Percentiles rank a stretch among this genome's conserved stretches.
Evolutionary conservation across 1,140 invertebrate genomes (phyloP).

Genomic region (Ptiloglossa arizonensis): DNA sequence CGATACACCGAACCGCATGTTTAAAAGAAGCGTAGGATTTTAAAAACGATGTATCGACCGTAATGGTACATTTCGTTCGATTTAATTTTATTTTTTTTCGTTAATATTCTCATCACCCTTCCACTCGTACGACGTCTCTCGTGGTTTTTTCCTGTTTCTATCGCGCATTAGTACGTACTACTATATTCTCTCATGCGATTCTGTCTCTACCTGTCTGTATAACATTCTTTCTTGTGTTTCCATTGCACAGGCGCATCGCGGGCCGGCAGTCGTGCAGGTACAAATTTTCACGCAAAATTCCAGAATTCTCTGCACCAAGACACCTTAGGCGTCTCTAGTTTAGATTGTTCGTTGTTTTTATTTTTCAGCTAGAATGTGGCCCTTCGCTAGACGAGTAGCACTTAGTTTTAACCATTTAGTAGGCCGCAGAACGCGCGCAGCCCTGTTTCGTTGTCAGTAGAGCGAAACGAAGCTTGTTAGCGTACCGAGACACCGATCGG

Average conservation of each 20-base stretch:
- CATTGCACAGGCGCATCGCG: constrained; percentile 65
- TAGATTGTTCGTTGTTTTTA: constrained; percentile 39
- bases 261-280: constrained; percentile 64
- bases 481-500: neutral
- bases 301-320: constrained; percentile 35
- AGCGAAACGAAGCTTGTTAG: constrained; percentile 35
- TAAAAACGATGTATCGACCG: too few relatives aligned
- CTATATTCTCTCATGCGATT: constrained; percentile 23
- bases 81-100: too few relatives aligned
- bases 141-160: constrained; percentile 6
- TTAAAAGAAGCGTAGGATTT: too few relatives aligned
- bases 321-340: constrained; percentile 59
- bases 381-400: constrained; percentile 22
- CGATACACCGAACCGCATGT: too few relatives aligned
- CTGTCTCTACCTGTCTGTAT: constrained; percentile 51
- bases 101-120: too few relatives aligned
- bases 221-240: constrained; percentile 64
- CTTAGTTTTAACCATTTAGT: constrained; percentile 10
- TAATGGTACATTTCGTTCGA: too few relatives aligned
- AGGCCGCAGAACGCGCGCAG: constrained; percentile 17
- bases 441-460: constrained; percentile 18
- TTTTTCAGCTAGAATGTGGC: constrained; percentile 42
- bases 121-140: neutral
- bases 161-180: neutral
- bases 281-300: constrained; percentile 49